These are phyloP conservation scores for Neosalanx taihuensis DNA, from an alignment of 2,797 vertebrate genomes.

Conservation along the genomic window DNA sequence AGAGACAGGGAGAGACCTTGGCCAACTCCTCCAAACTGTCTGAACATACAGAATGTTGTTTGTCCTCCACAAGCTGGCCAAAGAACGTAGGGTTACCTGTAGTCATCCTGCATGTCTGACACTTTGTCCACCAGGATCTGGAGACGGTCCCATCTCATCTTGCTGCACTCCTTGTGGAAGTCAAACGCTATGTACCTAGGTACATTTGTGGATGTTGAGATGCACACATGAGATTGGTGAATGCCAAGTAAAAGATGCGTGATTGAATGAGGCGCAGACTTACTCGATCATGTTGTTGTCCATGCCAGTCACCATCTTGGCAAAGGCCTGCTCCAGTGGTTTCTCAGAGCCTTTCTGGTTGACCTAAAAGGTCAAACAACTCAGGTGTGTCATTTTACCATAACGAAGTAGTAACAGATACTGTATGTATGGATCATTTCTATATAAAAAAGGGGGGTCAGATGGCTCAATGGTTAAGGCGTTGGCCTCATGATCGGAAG, in stretches of 20 bases:
- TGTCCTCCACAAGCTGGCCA: not conserved
- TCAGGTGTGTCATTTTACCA: not conserved
- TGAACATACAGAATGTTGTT: not conserved
- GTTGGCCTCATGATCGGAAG: too few species aligned
- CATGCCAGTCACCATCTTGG: conserved; percentile 86
- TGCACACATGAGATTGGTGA: too few species aligned
- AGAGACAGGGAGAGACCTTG: not conserved
- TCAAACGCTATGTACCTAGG: conserved; percentile 91
- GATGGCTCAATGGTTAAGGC: too few species aligned
- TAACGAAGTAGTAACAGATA: not conserved
- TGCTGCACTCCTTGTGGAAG: conserved; percentile 98
- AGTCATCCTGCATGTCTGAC: conserved; percentile 87
- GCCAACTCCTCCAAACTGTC: not conserved
- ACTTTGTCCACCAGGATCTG: conserved; percentile 88
- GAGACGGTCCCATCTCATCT: conserved; percentile 95
- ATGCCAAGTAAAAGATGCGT: too few species aligned
- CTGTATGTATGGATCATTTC: not conserved
- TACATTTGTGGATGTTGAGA: conserved; percentile 8
- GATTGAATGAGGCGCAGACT: not conserved
- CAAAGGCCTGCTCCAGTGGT: conserved; percentile 90
- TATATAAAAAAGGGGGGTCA: not conserved
- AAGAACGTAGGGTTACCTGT: conserved; percentile 70
- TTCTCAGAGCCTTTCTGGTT: conserved; percentile 98
- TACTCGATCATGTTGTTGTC: conserved; percentile 89
- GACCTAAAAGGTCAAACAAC: conserved; percentile 70